phyloP scores from a whole-genome alignment of 2,888 invertebrate genomes.

The Nemotelus pantherinus region DNA sequence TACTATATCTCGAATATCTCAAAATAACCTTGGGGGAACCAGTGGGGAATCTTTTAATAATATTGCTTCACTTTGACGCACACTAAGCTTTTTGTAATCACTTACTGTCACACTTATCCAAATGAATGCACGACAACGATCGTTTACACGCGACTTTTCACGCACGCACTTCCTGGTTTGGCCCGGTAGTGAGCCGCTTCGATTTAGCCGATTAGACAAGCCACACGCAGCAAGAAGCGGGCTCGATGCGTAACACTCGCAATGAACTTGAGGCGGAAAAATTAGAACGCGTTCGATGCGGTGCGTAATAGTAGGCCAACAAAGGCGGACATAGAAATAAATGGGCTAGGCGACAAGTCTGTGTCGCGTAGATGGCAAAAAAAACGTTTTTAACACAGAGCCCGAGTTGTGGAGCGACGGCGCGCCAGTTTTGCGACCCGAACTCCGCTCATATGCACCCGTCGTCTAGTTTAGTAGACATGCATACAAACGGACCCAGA shows the following conservation, averaged over 20 bases:
- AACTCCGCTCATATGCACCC: conserved; percentile 4
- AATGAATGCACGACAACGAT: background rate
- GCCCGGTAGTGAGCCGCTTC: background rate
- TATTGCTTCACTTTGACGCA: too few relatives aligned
- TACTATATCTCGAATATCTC: too few relatives aligned
- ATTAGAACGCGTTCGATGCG: conserved; percentile 1
- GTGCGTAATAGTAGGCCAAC: conserved; percentile 1
- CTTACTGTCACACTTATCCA: conserved; percentile 7
- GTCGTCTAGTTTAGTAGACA: background rate
- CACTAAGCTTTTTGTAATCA: background rate
- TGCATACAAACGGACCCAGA: background rate
- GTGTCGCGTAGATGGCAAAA: background rate
- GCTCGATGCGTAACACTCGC: background rate
- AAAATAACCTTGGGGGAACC: too few relatives aligned
- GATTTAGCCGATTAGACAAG: too few relatives aligned
- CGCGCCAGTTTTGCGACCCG: too few relatives aligned
- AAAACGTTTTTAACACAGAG: conserved; percentile 3
- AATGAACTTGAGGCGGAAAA: conserved; percentile 35
- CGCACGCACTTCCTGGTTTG: conserved; percentile 39
- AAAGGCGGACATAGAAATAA: background rate
- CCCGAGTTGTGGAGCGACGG: conserved; percentile 25
- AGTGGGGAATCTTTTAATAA: too few relatives aligned
- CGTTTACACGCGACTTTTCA: background rate
- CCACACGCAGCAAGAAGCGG: too few relatives aligned
- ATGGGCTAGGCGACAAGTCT: too few relatives aligned